These are phyloP conservation scores for Eilema griseolum DNA, from an alignment of 2,888 invertebrate genomes.

Conservation along the genomic window DNA sequence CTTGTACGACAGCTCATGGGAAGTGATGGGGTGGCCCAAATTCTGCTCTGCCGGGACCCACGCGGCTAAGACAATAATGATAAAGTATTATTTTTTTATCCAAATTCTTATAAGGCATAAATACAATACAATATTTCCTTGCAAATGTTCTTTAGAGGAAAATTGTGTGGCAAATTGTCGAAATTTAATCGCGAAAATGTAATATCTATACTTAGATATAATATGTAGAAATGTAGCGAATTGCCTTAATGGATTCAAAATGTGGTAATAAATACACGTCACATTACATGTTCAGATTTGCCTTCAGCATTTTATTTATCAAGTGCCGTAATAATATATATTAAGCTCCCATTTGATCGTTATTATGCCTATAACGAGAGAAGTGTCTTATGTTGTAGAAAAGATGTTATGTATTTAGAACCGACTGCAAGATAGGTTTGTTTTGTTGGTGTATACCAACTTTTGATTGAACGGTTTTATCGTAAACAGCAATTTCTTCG, in stretches of 20 bases:
- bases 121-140: not conserved
- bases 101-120: not conserved
- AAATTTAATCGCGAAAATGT: constrained; percentile 5
- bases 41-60: too few species aligned
- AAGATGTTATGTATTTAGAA: not conserved
- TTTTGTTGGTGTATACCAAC: too few species aligned
- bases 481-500: too few species aligned
- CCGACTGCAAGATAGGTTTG: not conserved
- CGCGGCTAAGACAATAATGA: too few species aligned
- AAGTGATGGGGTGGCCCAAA: too few species aligned
- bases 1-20: too few species aligned
- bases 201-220: not conserved
- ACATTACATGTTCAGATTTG: not conserved
- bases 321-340: not conserved
- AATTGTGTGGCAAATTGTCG: constrained; percentile 1
- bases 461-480: too few species aligned
- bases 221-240: not conserved
- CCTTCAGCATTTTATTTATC: not conserved
- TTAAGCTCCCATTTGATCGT: not conserved
- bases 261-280: not conserved
- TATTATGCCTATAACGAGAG: not conserved
- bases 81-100: too few species aligned
- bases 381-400: not conserved
- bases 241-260: not conserved
- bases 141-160: not conserved